Evolutionary conservation across 2,113 vertebrate genomes (phyloP), one percentile per base, ranked within the genome.

Genomic region (Ceyx margarethae): DNA sequence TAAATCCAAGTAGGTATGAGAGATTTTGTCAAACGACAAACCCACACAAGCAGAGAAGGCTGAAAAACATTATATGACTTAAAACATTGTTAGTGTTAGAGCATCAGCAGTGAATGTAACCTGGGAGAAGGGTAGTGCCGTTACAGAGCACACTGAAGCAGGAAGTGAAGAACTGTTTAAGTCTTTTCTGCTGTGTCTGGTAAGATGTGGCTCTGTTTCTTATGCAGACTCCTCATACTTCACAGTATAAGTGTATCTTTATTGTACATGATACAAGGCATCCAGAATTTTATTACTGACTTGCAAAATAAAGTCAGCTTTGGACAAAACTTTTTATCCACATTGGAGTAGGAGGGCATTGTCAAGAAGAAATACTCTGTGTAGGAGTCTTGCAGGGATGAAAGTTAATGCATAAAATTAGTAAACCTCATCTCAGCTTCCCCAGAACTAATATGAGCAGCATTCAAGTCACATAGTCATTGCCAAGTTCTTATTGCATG

Each of bases 291-390:
- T 51, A 37, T n/a, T 83, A 28, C 18, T 51, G 37, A 54, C 15
- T 43, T 9, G 13, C 25, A 76, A 40, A 68, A 45, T 33, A 75
- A 89, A 78, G 25, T 51, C 26, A 26, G 25, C 15, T 29, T 90
- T 40, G 23, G 15, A 84, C 31, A 86, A 86, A 72, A 60, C 5
- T 40, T 22, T 64, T 60, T 23, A 48, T 78, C 22, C 4, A 5
- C 19, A 4, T 0, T 0, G 19, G 0, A 7, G 10, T 5, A 33
- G 33, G 43, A 67, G 9, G 14, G 6, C 11, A 19, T 61, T 43
- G 42, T 51, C 17, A 23, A 51, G 43, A 67, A n/a, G 10, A 71
- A 75, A 46, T 43, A 35, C 14, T 77, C 48, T 67, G 61, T 28
- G 25, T 51, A 58, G 60, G 31, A 64, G 7, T 23, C 37, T 77